Base-by-base conservation (phyloP, 2,888 invertebrate species). In the Hybos culiciformis region DNA sequence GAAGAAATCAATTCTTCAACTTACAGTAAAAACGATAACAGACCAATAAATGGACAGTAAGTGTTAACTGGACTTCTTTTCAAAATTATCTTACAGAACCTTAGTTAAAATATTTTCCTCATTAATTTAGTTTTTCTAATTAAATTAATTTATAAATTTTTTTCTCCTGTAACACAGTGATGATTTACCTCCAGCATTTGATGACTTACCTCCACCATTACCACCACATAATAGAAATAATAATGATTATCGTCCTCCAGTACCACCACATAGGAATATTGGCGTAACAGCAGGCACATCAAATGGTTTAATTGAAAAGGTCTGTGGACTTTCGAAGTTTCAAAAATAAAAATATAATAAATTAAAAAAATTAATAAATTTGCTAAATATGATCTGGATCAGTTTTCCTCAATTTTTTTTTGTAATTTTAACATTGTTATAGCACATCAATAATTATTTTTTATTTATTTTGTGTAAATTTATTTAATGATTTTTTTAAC, bases 241-340 rank as follows among this genome's bases (percentile, higher is more conserved):
- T 50, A 67, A 69, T 66, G 83, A 84, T 51, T 87, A 88, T 68
- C 75, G 82, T 52, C 87, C 88, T 5, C 87, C 87, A n/a, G 84
- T 88, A 43, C 88, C 88, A 18, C 90, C 86, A 23, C 88, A 88
- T 60, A 72, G 87, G 52, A 83, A 81, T 66, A 73, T 83, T 29
- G 75, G 75, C 18, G 69, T 75, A 41, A 72, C 73, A 53, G 65
- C 71, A 29, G 73, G 73, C 56, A 70, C 63, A n/a, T 46, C 44
- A 26, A 46, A 47, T 36, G 46, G 48, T 37, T 45, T 42, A 23
- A 37, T 24, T 18, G 51, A 51, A 17, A 52, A 53, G 48, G 53
- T 53, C 50, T 41, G 12, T 39, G 11, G n/a, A n/a, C n/a, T n/a
- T n/a, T n/a, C n/a, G 3, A 9, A 17, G 14, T 19, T 11, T 21